phyloP scores from a whole-genome alignment of 2,797 vertebrate species.

The Dryobates pubescens region DNA sequence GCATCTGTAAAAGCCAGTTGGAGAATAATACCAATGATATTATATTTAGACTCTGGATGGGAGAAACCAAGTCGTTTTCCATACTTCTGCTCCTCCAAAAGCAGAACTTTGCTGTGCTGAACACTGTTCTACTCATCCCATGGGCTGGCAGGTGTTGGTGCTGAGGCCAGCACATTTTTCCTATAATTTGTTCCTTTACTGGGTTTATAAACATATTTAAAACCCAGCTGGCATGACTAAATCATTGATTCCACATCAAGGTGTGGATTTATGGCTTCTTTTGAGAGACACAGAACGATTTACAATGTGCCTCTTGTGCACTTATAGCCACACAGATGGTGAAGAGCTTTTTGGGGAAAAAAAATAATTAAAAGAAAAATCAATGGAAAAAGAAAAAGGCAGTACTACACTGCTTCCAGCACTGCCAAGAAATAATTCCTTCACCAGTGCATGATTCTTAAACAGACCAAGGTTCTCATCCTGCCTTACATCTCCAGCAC shows the following conservation, averaged over 20 bases:
- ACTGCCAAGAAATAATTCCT: background rate
- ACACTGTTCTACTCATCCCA: background rate
- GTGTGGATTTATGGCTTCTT: constrained; percentile 5
- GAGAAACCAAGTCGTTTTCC: background rate
- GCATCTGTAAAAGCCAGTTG: background rate
- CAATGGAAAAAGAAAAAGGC: background rate
- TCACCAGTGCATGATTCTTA: background rate
- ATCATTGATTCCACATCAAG: background rate
- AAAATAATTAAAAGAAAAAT: background rate
- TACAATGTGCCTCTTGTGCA: background rate
- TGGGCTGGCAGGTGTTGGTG: constrained; percentile 8
- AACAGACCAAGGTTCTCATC: background rate
- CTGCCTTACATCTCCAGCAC: background rate
- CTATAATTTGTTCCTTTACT: background rate
- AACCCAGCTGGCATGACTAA: background rate
- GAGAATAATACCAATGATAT: background rate
- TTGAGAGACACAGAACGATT: background rate
- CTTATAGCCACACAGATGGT: background rate
- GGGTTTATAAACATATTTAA: background rate
- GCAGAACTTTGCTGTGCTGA: background rate
- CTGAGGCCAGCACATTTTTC: constrained; percentile 26
- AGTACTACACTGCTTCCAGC: background rate
- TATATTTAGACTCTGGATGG: background rate
- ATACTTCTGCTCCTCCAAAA: background rate
- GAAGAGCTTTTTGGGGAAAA: background rate